Conservation (phyloP, 35 echinoderm and acorn worm genomes). For the Chiridota heheva region DNA sequence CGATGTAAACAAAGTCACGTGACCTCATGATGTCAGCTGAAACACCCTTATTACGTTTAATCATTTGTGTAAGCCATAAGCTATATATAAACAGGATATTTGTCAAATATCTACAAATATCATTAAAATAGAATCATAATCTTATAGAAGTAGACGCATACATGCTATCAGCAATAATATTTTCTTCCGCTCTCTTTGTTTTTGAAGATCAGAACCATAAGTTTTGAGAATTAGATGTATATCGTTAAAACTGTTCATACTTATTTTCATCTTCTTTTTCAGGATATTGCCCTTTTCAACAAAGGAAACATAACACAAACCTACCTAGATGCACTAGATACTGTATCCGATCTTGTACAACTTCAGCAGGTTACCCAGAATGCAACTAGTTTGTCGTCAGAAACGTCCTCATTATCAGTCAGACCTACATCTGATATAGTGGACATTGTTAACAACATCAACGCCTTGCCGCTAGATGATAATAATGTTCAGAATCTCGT, state of each 20-base stretch:
- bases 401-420: conserved; percentile 26
- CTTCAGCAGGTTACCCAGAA: neutral
- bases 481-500: conserved; percentile 6
- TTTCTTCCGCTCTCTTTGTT: too few species aligned
- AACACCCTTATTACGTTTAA: too few species aligned
- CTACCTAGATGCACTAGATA: conserved; percentile 42
- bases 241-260: neutral
- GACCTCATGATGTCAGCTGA: too few species aligned
- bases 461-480: conserved; percentile 41
- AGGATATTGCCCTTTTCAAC: conserved; percentile 64
- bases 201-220: too few species aligned
- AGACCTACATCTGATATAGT: conserved; percentile 66
- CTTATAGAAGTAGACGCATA: too few species aligned
- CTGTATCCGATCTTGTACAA: conserved; percentile 3
- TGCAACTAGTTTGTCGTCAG: conserved; percentile 4
- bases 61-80: too few species aligned
- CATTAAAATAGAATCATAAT: too few species aligned
- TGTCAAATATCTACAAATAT: too few species aligned
- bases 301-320: conserved; percentile 45
- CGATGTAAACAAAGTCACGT: too few species aligned
- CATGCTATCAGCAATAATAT: too few species aligned
- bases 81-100: too few species aligned
- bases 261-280: neutral
- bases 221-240: too few species aligned
- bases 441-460: conserved; percentile 54